Percentiles rank a stretch among this genome's conserved stretches.
These are phyloP conservation scores for Athripsodes cinereus DNA, from an alignment of 2,888 invertebrate species.

Conservation along the genomic window DNA sequence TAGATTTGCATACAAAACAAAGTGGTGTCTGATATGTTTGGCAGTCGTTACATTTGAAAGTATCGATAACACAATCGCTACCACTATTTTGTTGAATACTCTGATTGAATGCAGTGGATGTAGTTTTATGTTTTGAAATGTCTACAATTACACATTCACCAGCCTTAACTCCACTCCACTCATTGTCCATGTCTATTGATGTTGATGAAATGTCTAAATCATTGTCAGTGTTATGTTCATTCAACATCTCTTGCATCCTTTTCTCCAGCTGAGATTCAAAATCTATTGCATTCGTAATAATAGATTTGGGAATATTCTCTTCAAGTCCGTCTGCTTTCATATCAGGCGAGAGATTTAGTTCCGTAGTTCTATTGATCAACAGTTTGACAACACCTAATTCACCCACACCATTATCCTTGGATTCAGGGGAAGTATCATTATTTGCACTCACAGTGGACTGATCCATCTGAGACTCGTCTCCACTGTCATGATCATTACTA, in stretches of 20 bases:
- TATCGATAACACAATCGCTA: slow-evolving; percentile 33
- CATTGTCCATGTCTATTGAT: slow-evolving; percentile 38
- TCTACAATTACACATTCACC: slow-evolving; percentile 46
- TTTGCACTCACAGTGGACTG: slow-evolving; percentile 2
- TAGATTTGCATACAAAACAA: slow-evolving; percentile 60
- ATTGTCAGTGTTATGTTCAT: slow-evolving; percentile 30
- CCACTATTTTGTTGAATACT: slow-evolving; percentile 8
- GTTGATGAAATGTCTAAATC: slow-evolving; percentile 36
- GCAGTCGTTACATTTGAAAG: slow-evolving; percentile 59
- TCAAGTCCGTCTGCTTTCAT: neutral
- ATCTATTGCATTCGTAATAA: slow-evolving; percentile 37
- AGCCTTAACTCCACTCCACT: slow-evolving; percentile 38
- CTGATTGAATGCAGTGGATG: slow-evolving; percentile 35
- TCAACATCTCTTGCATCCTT: slow-evolving; percentile 49
- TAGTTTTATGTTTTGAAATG: slow-evolving; percentile 33
- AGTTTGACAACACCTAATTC: slow-evolving; percentile 12
- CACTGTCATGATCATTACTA: slow-evolving; percentile 31
- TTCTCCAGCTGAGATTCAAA: slow-evolving; percentile 47
- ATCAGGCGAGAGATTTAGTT: slow-evolving; percentile 11
- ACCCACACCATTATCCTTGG: slow-evolving; percentile 1
- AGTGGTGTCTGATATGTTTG: slow-evolving; percentile 49
- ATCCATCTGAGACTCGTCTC: slow-evolving; percentile 29
- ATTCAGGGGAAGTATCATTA: neutral
- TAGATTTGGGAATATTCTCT: slow-evolving; percentile 21
- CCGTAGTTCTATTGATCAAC: slow-evolving; percentile 14